Evolutionary conservation across 2,797 vertebrate species (phyloP).

Genomic region (Poecilia velifera): DNA sequence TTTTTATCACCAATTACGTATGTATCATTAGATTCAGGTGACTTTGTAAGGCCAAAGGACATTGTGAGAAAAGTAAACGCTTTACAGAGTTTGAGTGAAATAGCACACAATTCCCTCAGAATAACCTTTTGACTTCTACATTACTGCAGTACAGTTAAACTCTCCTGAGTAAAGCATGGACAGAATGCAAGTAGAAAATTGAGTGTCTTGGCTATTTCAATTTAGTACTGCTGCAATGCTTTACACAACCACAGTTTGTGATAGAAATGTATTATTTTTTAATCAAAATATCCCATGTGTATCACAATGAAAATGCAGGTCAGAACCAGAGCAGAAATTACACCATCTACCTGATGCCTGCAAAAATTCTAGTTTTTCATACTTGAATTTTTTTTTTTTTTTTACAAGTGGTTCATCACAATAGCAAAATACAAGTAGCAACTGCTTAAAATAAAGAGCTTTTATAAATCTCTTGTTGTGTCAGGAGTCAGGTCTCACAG

Average conservation of each 20-base stretch:
- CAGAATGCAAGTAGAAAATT: neutral
- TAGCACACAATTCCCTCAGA: neutral
- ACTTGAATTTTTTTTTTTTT: neutral
- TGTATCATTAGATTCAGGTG: neutral
- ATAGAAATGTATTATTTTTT: neutral
- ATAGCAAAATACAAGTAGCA: neutral
- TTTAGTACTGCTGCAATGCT: neutral
- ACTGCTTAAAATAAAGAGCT: neutral
- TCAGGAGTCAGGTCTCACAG: neutral
- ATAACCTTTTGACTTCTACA: neutral
- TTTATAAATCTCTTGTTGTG: neutral
- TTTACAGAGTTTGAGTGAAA: neutral
- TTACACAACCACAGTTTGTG: neutral
- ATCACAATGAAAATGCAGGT: neutral
- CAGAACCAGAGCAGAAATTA: neutral
- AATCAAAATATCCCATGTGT: neutral
- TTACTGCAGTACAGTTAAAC: neutral
- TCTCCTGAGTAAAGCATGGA: neutral
- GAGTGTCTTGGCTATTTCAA: neutral
- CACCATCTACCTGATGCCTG: neutral
- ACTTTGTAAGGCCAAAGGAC: neutral
- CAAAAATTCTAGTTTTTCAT: neutral
- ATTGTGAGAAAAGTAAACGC: neutral
- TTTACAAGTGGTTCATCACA: neutral
- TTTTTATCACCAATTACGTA: neutral